Conservation (phyloP, 1,140 invertebrate species). For the Carposina sasakii region DNA sequence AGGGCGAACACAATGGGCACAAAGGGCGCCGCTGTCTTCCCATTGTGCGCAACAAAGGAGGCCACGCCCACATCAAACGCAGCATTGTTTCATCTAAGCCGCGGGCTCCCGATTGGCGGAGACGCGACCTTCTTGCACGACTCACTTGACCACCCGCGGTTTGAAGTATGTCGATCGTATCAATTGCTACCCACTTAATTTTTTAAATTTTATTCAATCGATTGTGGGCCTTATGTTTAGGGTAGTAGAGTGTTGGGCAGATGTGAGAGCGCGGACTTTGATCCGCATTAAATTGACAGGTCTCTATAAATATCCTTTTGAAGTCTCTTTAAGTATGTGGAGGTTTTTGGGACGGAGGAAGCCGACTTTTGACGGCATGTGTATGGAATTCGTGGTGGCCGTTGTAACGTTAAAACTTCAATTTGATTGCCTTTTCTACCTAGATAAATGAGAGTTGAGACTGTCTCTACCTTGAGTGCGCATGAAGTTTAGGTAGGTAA, state of each 20-base stretch:
- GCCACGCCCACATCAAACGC: slow-evolving; percentile 48
- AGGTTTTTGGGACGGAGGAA: too few species aligned
- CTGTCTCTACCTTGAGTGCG: too few species aligned
- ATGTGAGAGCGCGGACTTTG: slow-evolving; percentile 29
- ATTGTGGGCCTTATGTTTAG: not conserved
- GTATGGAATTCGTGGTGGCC: too few species aligned
- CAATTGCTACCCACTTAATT: slow-evolving; percentile 33
- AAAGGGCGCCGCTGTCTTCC: slow-evolving; percentile 50
- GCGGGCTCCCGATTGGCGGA: slow-evolving; percentile 35
- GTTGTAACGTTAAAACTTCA: too few species aligned
- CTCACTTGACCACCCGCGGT: slow-evolving; percentile 41
- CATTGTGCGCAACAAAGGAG: slow-evolving; percentile 53
- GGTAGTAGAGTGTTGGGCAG: not conserved
- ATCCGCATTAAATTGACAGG: slow-evolving; percentile 46
- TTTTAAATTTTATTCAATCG: not conserved
- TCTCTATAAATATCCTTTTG: slow-evolving; percentile 34
- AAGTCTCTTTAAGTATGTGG: too few species aligned
- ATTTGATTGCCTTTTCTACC: too few species aligned
- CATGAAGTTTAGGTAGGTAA: too few species aligned
- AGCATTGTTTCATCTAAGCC: slow-evolving; percentile 51
- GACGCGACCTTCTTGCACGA: slow-evolving; percentile 15
- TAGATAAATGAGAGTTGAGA: too few species aligned
- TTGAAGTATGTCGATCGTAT: slow-evolving; percentile 34
- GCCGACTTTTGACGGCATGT: too few species aligned
- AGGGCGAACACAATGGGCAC: slow-evolving; percentile 35